Evolutionary conservation across 1,140 invertebrate genomes (phyloP), one percentile per base, ranked within the genome.

Genomic region (Atopsyche davidsoni): DNA sequence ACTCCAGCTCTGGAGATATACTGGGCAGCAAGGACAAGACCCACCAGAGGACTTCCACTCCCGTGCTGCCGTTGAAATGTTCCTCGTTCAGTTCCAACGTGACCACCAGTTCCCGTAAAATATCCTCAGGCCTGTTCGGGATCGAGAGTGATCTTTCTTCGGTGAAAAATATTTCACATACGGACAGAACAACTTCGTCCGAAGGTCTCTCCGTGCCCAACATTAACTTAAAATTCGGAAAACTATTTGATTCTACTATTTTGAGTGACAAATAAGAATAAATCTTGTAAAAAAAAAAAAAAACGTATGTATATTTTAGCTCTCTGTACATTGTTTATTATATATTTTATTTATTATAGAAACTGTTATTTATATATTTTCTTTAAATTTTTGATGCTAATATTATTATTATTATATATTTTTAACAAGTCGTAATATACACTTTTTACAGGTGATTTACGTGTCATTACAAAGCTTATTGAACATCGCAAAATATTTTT

Each of bases 121-220:
- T 60, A 17, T 72, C 69, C 18, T 69, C 71, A 36, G 63, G 69
- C 3, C 57, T 75, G 36, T 75, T 76, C 46, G 68, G 68, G 49
- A 72, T 72, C 35, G 71, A 65, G 36, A 73, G 73, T 44, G 75
- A 77, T 50, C 55, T 77, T 44, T 76, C 74, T 0, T 75, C 74
- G 1, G 74, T 77, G 2, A 75, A 72, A 59, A 66, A 64, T 35
- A 69, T 67, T 21, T 72, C 72, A 4, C 68, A 64, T 53, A 70
- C 65, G 17, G 62, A 64, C 28, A 64, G 59, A 39, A 71, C 72
- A 55, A 62, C 67, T 60, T 72, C 72, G 54, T 66, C 63, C 11
- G 66, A 71, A 43, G 65, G 68, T 39, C 60, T 75, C 21, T 71
- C 66, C 56, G 66, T 75, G 62, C 72, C 72, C 41, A 72, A 69